Percentiles rank a stretch among this genome's conserved stretches.
Conservation (phyloP, 1,140 invertebrate genomes). For the Magallana gigas region DNA sequence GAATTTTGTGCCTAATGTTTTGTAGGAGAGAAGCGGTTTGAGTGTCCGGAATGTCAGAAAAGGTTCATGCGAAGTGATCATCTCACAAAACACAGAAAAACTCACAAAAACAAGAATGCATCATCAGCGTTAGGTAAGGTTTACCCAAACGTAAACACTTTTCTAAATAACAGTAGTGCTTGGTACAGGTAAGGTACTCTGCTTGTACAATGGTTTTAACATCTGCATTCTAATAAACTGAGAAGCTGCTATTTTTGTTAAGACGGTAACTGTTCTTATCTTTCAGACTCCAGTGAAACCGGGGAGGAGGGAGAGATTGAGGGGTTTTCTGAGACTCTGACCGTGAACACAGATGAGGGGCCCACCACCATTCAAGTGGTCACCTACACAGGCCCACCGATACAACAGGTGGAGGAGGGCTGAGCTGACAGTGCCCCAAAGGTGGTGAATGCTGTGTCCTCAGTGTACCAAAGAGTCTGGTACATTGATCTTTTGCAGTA, state of each 20-base stretch:
- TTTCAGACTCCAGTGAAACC: slow-evolving; percentile 4
- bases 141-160: no score
- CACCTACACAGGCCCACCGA: neutral
- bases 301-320: slow-evolving; percentile 37
- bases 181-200: no score
- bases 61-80: slow-evolving; percentile 92
- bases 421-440: neutral
- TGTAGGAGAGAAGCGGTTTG: slow-evolving; percentile 96
- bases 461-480: no score
- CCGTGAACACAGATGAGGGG: slow-evolving; percentile 27
- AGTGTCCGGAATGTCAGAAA: slow-evolving; percentile 90
- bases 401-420: slow-evolving; percentile 30
- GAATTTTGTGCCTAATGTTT: slow-evolving; percentile 70
- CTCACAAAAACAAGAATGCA: slow-evolving; percentile 70
- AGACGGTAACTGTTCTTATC: no score
- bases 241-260: no score
- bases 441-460: neutral
- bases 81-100: slow-evolving; percentile 80
- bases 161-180: no score
- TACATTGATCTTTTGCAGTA: no score
- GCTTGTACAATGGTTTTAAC: no score
- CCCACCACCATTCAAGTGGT: neutral
- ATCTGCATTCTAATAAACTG: no score
- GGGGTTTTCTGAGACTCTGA: neutral
- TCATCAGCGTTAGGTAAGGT: slow-evolving; percentile 1